These are phyloP conservation scores for Nyctalus aviator DNA, from an alignment of 2,797 vertebrate species.

Conservation along the genomic window DNA sequence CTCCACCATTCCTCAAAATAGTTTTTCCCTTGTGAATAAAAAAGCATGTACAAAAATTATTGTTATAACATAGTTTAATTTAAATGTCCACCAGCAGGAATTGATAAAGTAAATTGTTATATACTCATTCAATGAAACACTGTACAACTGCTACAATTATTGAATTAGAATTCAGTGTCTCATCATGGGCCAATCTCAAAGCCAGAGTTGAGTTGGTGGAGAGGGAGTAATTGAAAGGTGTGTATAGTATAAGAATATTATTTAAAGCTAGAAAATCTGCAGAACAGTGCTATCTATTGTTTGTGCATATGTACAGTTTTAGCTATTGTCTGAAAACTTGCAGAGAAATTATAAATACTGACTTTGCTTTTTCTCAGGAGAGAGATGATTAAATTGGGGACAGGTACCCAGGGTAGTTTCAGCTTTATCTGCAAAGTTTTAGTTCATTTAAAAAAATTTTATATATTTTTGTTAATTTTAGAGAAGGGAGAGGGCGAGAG, in stretches of 20 bases:
- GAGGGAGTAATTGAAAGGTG: not conserved
- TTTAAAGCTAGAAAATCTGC: not conserved
- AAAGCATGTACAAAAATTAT: not conserved
- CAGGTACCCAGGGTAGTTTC: not conserved
- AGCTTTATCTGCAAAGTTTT: not conserved
- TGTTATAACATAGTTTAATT: not conserved
- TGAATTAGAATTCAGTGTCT: not conserved
- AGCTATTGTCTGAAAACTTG: not conserved
- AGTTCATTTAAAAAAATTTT: not conserved
- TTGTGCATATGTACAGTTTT: not conserved
- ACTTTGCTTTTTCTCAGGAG: not conserved
- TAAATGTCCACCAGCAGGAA: not conserved
- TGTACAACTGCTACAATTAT: not conserved
- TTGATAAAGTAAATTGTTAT: not conserved
- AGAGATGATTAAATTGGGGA: not conserved
- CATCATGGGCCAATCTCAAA: not conserved
- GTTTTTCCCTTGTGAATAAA: not conserved
- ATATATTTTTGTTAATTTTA: too few relatives aligned
- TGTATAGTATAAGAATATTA: not conserved
- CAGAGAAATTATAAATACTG: not conserved
- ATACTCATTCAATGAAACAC: not conserved
- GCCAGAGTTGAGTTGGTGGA: not conserved
- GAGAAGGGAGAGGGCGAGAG: too few relatives aligned
- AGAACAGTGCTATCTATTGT: not conserved
- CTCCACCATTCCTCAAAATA: not conserved